Conservation (phyloP, 2,888 invertebrate genomes). For the Cephus nigrinus region DNA sequence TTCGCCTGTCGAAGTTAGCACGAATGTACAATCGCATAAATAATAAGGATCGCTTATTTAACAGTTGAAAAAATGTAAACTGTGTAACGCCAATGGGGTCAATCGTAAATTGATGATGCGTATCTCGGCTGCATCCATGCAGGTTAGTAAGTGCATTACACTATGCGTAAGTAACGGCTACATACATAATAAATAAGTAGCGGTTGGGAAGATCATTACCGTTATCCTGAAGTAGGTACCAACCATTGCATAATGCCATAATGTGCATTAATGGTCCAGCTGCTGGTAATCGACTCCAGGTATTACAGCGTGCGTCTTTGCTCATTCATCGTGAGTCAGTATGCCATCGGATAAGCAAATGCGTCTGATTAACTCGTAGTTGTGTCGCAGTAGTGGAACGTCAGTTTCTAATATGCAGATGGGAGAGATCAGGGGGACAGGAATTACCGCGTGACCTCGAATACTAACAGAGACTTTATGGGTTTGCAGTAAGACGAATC, state of each 20-base stretch:
- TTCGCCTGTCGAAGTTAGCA: too few species aligned
- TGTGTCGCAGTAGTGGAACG: constrained; percentile 3
- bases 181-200: background rate
- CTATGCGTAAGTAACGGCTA: background rate
- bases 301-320: background rate
- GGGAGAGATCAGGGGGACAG: constrained; percentile 13
- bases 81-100: background rate
- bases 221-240: background rate
- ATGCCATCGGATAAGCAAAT: background rate
- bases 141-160: background rate
- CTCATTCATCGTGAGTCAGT: background rate
- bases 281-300: background rate
- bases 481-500: background rate
- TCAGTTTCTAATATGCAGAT: constrained; percentile 20
- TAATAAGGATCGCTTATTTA: background rate
- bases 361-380: constrained; percentile 10
- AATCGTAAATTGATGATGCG: background rate
- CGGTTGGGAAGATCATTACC: background rate
- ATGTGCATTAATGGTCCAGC: background rate
- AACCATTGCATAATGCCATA: background rate
- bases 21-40: background rate
- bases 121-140: background rate
- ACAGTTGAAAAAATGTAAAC: background rate
- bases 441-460: constrained; percentile 1
- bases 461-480: background rate